phyloP scores from a whole-genome alignment of 2,797 vertebrate species.

The Enteromius fasciolatus region DNA sequence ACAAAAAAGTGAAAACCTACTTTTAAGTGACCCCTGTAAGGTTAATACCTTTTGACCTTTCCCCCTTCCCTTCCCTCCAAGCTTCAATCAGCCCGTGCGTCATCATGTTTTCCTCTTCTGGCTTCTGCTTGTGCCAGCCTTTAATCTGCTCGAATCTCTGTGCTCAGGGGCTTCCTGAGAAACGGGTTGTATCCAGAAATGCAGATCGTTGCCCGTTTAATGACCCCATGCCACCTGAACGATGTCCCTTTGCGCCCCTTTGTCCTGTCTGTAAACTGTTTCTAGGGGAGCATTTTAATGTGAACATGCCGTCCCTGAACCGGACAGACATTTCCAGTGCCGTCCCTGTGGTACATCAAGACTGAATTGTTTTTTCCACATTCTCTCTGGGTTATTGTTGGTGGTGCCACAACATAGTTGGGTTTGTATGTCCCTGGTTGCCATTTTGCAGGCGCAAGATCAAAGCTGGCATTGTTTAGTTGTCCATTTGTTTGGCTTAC shows the following conservation, averaged over 20 bases:
- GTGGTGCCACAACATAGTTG: constrained; percentile 35
- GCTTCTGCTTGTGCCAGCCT: constrained; percentile 48
- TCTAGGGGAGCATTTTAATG: constrained; percentile 20
- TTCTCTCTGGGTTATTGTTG: constrained; percentile 52
- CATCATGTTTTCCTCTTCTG: constrained; percentile 55
- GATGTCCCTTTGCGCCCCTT: constrained; percentile 20
- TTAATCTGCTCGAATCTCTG: constrained; percentile 48
- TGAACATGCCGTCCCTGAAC: constrained; percentile 30
- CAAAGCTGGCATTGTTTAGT: constrained; percentile 62
- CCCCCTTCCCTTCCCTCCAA: constrained; percentile 34
- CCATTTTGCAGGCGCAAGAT: constrained; percentile 55
- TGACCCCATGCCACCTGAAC: constrained; percentile 30
- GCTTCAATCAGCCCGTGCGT: constrained; percentile 31
- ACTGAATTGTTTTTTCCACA: constrained; percentile 53
- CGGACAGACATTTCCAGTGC: constrained; percentile 31
- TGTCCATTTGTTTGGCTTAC: constrained; percentile 39
- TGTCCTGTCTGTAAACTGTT: constrained; percentile 36
- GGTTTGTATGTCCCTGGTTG: constrained; percentile 51
- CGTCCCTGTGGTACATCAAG: constrained; percentile 43
- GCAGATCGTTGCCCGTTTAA: constrained; percentile 23
- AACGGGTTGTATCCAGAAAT: constrained; percentile 36
- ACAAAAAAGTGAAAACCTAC: constrained; percentile 9
- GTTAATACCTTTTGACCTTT: constrained; percentile 31
- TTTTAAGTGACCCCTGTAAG: constrained; percentile 1
- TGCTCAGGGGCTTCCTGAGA: constrained; percentile 45